A percentile compares a stretch with the other conserved stretches of the same genome.
These are phyloP conservation scores for Hemithea aestivaria DNA, from an alignment of 2,888 invertebrate genomes.

Conservation along the genomic window DNA sequence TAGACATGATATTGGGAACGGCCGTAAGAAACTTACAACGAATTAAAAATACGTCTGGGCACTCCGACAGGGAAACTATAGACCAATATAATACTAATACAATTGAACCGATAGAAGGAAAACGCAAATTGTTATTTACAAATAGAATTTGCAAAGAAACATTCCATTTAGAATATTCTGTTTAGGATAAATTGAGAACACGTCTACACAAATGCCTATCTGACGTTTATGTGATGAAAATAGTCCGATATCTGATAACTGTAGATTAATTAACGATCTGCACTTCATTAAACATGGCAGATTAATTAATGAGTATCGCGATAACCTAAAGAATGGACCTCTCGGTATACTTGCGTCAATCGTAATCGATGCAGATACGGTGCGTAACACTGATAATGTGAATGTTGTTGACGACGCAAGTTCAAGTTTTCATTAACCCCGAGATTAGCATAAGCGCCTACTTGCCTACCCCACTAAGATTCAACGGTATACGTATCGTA, in stretches of 20 bases:
- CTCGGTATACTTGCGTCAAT: conserved; percentile 59
- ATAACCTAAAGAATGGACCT: conserved; percentile 56
- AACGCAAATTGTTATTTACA: conserved; percentile 10
- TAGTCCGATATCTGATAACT: conserved; percentile 35
- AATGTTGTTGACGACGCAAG: conserved; percentile 49
- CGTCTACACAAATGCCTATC: conserved; percentile 33
- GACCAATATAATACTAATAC: conserved; percentile 4
- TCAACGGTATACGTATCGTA: too few relatives aligned
- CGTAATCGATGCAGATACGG: conserved; percentile 41
- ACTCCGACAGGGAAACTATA: background rate
- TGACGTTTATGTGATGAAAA: conserved; percentile 34
- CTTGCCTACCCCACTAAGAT: conserved; percentile 21
- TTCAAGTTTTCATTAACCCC: conserved; percentile 59
- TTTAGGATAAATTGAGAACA: conserved; percentile 11
- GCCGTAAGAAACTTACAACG: too few relatives aligned
- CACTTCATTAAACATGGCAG: conserved; percentile 30
- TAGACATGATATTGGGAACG: too few relatives aligned
- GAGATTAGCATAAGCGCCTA: conserved; percentile 32
- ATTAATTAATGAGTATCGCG: conserved; percentile 54
- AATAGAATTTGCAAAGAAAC: conserved; percentile 3
- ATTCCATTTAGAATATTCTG: too few relatives aligned
- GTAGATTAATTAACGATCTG: conserved; percentile 25
- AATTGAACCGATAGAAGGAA: conserved; percentile 8
- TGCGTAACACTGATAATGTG: conserved; percentile 35
- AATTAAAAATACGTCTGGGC: too few relatives aligned